Conservation (phyloP, 2,797 vertebrate genomes). For the Prunella strophiata region DNA sequence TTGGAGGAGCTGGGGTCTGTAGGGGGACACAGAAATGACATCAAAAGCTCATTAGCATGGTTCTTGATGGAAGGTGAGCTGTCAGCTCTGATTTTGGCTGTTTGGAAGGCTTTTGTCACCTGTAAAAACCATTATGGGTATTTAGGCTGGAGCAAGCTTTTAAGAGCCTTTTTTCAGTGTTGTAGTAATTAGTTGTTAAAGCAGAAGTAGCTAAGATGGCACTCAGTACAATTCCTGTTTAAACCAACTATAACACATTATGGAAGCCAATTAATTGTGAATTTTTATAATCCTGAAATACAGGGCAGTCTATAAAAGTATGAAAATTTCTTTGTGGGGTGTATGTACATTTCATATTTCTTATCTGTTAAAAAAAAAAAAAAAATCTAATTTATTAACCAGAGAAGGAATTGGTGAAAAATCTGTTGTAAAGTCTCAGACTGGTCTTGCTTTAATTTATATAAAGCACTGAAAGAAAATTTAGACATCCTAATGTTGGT, state of each 20-base stretch:
- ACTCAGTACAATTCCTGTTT: not conserved
- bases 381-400: not conserved
- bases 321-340: not conserved
- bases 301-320: not conserved
- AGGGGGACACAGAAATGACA: not conserved
- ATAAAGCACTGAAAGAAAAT: not conserved
- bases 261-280: not conserved
- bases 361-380: not conserved
- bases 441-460: not conserved
- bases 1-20: not conserved
- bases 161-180: not conserved
- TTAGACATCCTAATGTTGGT: not conserved
- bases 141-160: not conserved
- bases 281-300: not conserved
- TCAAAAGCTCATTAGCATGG: not conserved
- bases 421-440: not conserved
- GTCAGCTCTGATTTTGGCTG: not conserved
- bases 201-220: not conserved
- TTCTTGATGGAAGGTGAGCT: not conserved
- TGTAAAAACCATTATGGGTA: not conserved
- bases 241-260: not conserved
- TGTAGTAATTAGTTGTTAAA: not conserved
- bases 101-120: not conserved
- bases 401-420: not conserved
- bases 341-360: not conserved